A percentile compares a stretch with the other conserved stretches of the same genome.
Conservation (phyloP, 2,797 vertebrate species). For the Micrastur ruficollis region DNA sequence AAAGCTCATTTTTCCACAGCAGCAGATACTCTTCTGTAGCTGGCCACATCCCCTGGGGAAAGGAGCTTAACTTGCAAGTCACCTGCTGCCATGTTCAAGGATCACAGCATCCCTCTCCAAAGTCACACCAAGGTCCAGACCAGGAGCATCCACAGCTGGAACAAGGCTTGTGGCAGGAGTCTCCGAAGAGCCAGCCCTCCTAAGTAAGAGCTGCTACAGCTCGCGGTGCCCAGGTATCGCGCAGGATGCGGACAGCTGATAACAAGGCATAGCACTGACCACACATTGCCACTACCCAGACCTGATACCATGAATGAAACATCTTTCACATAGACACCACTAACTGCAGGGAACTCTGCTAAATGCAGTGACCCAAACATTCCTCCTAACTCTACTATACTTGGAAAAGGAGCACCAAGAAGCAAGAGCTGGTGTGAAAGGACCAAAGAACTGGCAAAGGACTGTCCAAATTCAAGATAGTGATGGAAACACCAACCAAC, state of each 20-base stretch:
- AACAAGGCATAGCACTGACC: background rate
- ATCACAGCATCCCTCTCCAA: background rate
- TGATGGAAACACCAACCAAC: background rate
- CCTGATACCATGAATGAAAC: fast-evolving
- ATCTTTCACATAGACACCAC: background rate
- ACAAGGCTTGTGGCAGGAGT: background rate
- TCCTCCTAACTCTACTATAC: background rate
- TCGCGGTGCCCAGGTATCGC: fast-evolving
- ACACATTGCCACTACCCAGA: background rate
- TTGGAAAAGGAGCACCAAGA: background rate
- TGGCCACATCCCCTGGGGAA: background rate
- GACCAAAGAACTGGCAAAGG: background rate
- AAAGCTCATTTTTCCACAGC: background rate
- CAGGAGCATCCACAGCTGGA: background rate
- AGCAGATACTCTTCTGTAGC: background rate
- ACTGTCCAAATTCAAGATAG: background rate
- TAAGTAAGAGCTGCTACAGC: background rate
- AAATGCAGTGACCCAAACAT: fast-evolving
- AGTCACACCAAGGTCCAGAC: background rate
- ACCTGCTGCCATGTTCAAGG: background rate
- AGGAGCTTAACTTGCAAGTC: background rate
- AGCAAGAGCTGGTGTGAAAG: background rate
- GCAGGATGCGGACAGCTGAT: fast-evolving
- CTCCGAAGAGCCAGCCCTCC: fast-evolving
- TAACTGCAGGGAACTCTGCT: background rate